Evolutionary conservation across 2,888 invertebrate species (phyloP).

Genomic region (Troides aeacus): DNA sequence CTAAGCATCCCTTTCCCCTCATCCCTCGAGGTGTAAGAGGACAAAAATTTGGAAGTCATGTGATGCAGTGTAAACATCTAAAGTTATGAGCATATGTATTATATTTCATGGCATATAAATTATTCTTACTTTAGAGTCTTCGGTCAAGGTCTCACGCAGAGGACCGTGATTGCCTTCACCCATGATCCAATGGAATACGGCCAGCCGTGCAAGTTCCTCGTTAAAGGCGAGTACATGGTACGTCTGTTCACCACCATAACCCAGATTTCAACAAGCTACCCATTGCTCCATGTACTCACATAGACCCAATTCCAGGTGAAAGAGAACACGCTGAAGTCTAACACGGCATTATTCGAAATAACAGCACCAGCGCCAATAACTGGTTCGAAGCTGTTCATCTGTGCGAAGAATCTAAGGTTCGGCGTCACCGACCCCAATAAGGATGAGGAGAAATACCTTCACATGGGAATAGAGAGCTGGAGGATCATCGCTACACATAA

Average conservation of each 20-base stretch:
- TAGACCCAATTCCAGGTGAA: slow-evolving; percentile 61
- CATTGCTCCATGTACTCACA: slow-evolving; percentile 31
- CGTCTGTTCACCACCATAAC: slow-evolving; percentile 38
- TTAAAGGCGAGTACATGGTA: slow-evolving; percentile 69
- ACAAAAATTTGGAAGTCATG: too few relatives aligned
- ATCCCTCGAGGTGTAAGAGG: too few relatives aligned
- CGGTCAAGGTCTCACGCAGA: slow-evolving; percentile 83
- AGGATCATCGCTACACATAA: slow-evolving; percentile 84
- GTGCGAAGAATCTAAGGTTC: slow-evolving; percentile 70
- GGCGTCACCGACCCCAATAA: slow-evolving; percentile 47
- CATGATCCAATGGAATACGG: slow-evolving; percentile 75
- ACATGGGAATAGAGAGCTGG: slow-evolving; percentile 84
- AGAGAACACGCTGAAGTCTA: slow-evolving; percentile 57
- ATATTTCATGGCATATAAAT: too few relatives aligned
- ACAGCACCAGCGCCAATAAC: slow-evolving; percentile 65
- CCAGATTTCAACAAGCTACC: slow-evolving; percentile 1
- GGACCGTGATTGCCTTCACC: slow-evolving; percentile 87
- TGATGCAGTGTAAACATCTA: too few relatives aligned
- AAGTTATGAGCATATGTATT: too few relatives aligned
- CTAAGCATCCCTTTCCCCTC: too few relatives aligned
- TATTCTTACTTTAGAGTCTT: slow-evolving; percentile 79
- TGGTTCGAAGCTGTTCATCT: slow-evolving; percentile 70
- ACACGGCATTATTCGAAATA: slow-evolving; percentile 78
- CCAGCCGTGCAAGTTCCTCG: slow-evolving; percentile 82
- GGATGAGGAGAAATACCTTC: slow-evolving; percentile 77